Base-by-base conservation (phyloP, 2,797 vertebrate genomes). In the Nothura maculosa region DNA sequence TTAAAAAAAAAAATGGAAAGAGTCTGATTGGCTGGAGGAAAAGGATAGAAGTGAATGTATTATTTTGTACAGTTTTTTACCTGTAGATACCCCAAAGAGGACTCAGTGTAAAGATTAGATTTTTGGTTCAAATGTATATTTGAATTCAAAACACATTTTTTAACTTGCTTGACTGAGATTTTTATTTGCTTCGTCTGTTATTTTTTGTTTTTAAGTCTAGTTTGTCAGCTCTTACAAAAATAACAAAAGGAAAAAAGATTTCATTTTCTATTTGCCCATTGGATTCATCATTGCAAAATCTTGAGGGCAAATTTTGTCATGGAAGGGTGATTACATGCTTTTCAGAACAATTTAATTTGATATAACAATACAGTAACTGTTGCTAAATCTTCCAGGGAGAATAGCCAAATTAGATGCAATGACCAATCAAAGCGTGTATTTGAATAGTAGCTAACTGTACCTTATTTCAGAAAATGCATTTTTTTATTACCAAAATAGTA, bases 311-410 rank as follows among this genome's bases (percentile, higher is more conserved):
- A 93, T 93, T 96, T 96, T 93, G 69, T 91, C 82, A 74, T 85
- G 63, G 80, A 85, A 94, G 40, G 50, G 78, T 89, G 79, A 95
- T 96, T 92, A 81, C 69, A 94, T 89, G 90, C 93, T 95, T 96
- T 96, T 96, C 84, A 91, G 92, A 96, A 89, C 67, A 73, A 48
- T 94, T 97, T 96, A 82, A 83, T 96, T 95, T 96, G 93, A 87
- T 90, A 54, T 75, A 96, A 81, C 76, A 95, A 86, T 96, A 86
- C 57, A 77, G 82, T 87, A 87, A 66, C 80, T 94, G 74, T 87
- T 92, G 80, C 76, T 96, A 94, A 93, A 85, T 94, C 55, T 95
- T 87, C 83, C 87, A 87, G 77, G 89, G 85, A 80, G 72, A 83
- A 58, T 43, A 74, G 34, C 79, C 60, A 84, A 57, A 94, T 81